Base-by-base conservation (phyloP, 2,113 vertebrate genomes). In the Apteryx owenii region DNA sequence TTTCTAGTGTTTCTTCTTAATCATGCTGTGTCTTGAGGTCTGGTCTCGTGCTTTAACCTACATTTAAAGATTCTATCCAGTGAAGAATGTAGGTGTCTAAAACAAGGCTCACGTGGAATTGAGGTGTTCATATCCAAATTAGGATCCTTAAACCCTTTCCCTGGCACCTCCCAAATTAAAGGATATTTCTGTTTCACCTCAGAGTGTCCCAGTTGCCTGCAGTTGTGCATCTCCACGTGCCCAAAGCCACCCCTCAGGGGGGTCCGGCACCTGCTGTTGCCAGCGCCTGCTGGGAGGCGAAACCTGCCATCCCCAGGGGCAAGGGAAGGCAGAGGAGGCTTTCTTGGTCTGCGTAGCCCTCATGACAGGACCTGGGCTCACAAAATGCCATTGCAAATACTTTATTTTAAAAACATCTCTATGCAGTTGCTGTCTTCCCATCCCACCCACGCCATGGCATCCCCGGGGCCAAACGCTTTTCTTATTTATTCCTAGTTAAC, bases 171-270 rank as follows among this genome's bases (percentile, higher is more conserved):
- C 5, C 8, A 48, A 23, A 81, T 23, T 31, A 54, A 51, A 83
- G 75, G 17, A 2, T 38, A 10, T 58, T 65, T 79, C n/a, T 66
- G 7, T 56, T 95, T 80, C 33, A 54, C 29, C 8, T 64, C 25
- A 15, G 51, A 82, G 11, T 5, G 2, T 58, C 40, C 7, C n/a
- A 17, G 9, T 20, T 68, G 4, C 31, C 33, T 2, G 2, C 46
- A 72, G 26, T 28, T 80, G 33, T 72, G 33, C 25, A 71, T 5
- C 0, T 0, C n/a, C 18, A 23, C 16, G 4, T 0, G 4, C 71
- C 58, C 68, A 76, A 75, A 38, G 50, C 8, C 58, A 76, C 18
- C 10, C 29, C 58, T 50, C 7, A 33, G 28, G 16, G 31, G 11
- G 29, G 56, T 10, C 16, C 9, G 56, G 56, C 23, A 5, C 51